A percentile compares a stretch with the other conserved stretches of the same genome.
Conservation (phyloP, 2,888 invertebrate genomes). For the Holacanthella duospinosa region DNA sequence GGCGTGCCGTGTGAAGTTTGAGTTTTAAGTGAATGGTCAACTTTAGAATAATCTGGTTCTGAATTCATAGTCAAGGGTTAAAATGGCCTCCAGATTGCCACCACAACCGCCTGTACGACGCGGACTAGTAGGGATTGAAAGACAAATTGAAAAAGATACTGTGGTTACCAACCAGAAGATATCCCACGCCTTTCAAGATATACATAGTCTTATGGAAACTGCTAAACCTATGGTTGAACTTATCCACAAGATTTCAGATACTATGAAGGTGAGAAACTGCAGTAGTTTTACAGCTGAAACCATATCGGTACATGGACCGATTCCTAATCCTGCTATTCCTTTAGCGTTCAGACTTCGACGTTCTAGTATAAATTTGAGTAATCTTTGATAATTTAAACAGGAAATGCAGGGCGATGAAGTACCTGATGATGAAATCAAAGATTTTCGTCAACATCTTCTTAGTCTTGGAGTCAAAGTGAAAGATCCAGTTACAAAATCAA, state of each 20-base stretch:
- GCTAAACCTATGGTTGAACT: constrained; percentile 95
- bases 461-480: constrained; percentile 95
- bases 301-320: too few species aligned
- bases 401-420: constrained; percentile 82
- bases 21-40: too few species aligned
- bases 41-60: too few species aligned
- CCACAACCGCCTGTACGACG: neutral
- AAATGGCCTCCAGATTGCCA: too few species aligned
- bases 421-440: constrained; percentile 91
- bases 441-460: constrained; percentile 89
- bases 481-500: constrained; percentile 91
- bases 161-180: constrained; percentile 86
- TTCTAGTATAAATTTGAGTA: too few species aligned
- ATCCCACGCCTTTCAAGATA: constrained; percentile 85
- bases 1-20: too few species aligned
- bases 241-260: constrained; percentile 80
- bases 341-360: too few species aligned
- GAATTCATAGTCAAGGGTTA: too few species aligned
- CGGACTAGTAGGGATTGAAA: constrained; percentile 64
- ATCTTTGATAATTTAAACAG: constrained; percentile 47
- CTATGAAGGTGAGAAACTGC: constrained; percentile 57
- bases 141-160: constrained; percentile 79
- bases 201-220: constrained; percentile 85
- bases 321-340: too few species aligned
- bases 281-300: neutral